A percentile compares a stretch with the other conserved stretches of the same genome.
These are phyloP conservation scores for Thereva nobilitata DNA, from an alignment of 2,888 invertebrate genomes.

Conservation along the genomic window DNA sequence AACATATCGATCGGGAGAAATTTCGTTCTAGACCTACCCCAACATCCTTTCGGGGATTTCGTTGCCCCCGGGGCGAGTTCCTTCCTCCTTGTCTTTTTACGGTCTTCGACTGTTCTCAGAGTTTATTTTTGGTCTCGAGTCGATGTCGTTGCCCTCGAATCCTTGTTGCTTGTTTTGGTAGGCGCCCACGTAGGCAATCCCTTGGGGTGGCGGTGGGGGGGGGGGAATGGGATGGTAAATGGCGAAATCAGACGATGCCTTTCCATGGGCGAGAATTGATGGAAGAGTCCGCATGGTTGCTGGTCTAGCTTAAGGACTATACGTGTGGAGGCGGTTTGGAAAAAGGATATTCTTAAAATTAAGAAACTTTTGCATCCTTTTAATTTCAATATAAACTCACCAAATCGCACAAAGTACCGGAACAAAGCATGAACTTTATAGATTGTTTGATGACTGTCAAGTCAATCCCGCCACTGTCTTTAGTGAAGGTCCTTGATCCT, in stretches of 20 bases:
- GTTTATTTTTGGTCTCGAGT: slow-evolving; percentile 30
- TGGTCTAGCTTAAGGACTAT: too few species aligned
- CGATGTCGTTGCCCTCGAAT: slow-evolving; percentile 8
- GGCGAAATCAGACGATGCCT: background rate
- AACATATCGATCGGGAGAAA: slow-evolving; percentile 42
- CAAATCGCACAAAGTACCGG: too few species aligned
- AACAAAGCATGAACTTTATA: too few species aligned
- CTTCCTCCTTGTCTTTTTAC: slow-evolving; percentile 25
- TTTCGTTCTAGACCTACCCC: slow-evolving; percentile 41
- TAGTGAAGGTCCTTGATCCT: too few species aligned
- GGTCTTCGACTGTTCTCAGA: slow-evolving; percentile 25
- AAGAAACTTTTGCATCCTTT: too few species aligned
- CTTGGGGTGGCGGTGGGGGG: background rate
- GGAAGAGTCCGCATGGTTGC: too few species aligned
- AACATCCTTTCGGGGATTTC: slow-evolving; percentile 37
- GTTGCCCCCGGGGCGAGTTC: slow-evolving; percentile 13
- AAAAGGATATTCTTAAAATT: too few species aligned
- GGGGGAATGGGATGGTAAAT: slow-evolving; percentile 11
- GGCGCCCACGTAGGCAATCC: slow-evolving; percentile 19
- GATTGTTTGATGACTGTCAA: too few species aligned
- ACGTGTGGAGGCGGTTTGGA: too few species aligned
- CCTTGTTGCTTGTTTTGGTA: slow-evolving; percentile 1
- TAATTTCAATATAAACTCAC: too few species aligned
- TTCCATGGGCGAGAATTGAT: too few species aligned
- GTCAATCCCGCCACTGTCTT: too few species aligned